Base-by-base conservation (phyloP, 2,113 vertebrate species). In the Sebastes schlegelii region DNA sequence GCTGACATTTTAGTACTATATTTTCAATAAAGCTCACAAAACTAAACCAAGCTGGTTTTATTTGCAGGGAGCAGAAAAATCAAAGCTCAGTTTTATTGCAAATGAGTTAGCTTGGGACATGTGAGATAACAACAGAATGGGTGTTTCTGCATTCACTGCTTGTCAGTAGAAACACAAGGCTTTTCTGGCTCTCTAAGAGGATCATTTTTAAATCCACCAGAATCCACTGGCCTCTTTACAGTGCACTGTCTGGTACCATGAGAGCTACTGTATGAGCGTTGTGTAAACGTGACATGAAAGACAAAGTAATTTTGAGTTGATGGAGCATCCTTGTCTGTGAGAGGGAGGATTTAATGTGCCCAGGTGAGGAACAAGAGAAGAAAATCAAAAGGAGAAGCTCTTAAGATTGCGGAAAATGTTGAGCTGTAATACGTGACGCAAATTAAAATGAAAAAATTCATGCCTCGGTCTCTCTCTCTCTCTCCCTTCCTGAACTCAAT, bases 171-270 rank as follows among this genome's bases (percentile, higher is more conserved):
- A 90, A 85, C 80, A 84, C 6, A 13, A 74, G 45, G 71, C 68
- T 84, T 80, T 83, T 55, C 66, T 51, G 73, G 17, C 77, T 63
- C 68, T 77, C 69, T 85, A 87, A 87, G 89, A 89, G 77, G 85
- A 90, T 90, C 51, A 86, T 79, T 85, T 86, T 81, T 79, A 89
- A 92, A 89, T 90, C 90, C 78, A 62, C n/a, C 48, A 55, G 66
- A 84, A 87, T 86, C 77, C 84, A 73, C 1, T 84, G 71, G 77
- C 81, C 70, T 73, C 75, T 80, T 86, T 52, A 40, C 74, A 40
- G 62, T 5, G 11, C 4, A 42, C 51, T 61, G 55, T 85, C 64
- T 76, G 46, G 8, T 46, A 17, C 55, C 64, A 51, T 5, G 12
- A 51, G n/a, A 3, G 49, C 54, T 57, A 3, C 58, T 34, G 23